Evolutionary conservation across 2,888 invertebrate species (phyloP).

Genomic region (Eupithecia inturbata): DNA sequence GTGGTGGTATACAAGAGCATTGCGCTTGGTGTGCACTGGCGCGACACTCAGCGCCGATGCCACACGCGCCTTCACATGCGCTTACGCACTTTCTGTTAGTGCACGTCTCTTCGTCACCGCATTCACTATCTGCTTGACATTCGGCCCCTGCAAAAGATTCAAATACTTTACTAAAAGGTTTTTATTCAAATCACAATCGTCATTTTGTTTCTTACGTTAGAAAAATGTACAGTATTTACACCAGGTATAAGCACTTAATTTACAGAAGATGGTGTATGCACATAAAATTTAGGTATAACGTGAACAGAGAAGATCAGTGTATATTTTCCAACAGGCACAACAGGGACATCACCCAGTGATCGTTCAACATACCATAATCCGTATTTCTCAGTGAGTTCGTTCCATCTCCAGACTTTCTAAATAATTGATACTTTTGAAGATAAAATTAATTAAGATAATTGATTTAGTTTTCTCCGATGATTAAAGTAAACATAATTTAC

Average conservation of each 20-base stretch:
- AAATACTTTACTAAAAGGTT: slow-evolving; percentile 10
- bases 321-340: slow-evolving; percentile 18
- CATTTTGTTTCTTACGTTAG: neutral
- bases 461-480: neutral
- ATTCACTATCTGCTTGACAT: slow-evolving; percentile 89
- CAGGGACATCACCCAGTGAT: slow-evolving; percentile 16
- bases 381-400: slow-evolving; percentile 23
- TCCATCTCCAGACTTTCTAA: slow-evolving; percentile 27
- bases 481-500: neutral
- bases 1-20: slow-evolving; percentile 90
- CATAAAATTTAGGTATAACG: slow-evolving; percentile 22
- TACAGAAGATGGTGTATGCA: slow-evolving; percentile 40
- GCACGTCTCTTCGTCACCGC: slow-evolving; percentile 88
- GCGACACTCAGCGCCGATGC: slow-evolving; percentile 90
- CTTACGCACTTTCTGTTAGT: slow-evolving; percentile 89
- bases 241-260: slow-evolving; percentile 19
- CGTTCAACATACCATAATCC: slow-evolving; percentile 31
- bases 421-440: slow-evolving; percentile 3
- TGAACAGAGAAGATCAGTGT: slow-evolving; percentile 24
- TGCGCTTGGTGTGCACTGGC: slow-evolving; percentile 90
- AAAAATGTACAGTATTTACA: slow-evolving; percentile 39
- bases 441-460: neutral
- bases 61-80: slow-evolving; percentile 90
- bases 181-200: neutral
- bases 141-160: slow-evolving; percentile 71